Percentiles rank a stretch among this genome's conserved stretches.
phyloP scores from a whole-genome alignment of 37 sponge, comb jelly and placozoan species.

The Corticium candelabrum region DNA sequence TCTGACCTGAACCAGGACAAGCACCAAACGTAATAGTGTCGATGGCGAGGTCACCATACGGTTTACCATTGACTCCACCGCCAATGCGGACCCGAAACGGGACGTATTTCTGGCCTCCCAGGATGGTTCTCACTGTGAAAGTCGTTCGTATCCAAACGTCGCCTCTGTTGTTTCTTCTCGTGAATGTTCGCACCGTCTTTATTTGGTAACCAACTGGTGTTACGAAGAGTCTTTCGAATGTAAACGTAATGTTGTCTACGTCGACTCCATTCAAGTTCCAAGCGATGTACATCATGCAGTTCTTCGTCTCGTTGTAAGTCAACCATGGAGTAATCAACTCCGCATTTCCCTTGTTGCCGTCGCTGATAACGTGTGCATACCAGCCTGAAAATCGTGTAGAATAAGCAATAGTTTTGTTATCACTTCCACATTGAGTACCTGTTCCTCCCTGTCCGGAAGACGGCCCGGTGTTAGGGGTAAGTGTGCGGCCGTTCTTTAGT shows the following conservation, averaged over 20 bases:
- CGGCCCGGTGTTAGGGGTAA: background rate
- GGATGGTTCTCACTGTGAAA: background rate
- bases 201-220: too few species aligned
- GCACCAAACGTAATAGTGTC: background rate
- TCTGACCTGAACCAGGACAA: too few species aligned
- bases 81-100: background rate
- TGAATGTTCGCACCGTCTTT: background rate
- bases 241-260: background rate
- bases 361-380: background rate
- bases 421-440: too few species aligned
- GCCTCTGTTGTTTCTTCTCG: background rate
- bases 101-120: background rate
- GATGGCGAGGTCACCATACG: background rate
- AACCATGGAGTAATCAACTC: background rate
- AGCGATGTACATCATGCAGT: background rate
- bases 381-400: too few species aligned
- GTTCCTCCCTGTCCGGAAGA: background rate
- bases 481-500: background rate
- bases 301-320: background rate
- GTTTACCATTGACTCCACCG: background rate
- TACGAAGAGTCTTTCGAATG: background rate
- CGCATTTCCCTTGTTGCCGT: background rate
- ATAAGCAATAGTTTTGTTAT: too few species aligned
- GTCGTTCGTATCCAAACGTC: background rate
- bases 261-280: background rate